Base-by-base conservation (phyloP, 1,140 invertebrate species). In the Theocolax elegans region DNA sequence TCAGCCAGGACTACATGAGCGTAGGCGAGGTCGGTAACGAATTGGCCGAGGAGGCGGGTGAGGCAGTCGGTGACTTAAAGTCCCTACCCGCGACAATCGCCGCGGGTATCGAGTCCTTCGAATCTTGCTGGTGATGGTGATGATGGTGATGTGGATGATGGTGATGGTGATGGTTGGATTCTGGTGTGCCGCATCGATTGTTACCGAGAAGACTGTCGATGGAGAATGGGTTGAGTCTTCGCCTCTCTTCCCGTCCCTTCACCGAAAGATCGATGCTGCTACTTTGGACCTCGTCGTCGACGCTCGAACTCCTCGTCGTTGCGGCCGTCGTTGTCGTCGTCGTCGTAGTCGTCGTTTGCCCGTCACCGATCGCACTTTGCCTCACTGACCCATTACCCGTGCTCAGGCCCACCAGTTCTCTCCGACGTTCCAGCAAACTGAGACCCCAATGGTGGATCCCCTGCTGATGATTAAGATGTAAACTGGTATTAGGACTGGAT, bases 131-230 rank as follows among this genome's bases (percentile, higher is more conserved):
- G 3, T 29, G 79, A n/a, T n/a, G n/a, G n/a, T n/a, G n/a, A n/a
- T n/a, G n/a, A n/a, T n/a, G n/a, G n/a, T n/a, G n/a, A n/a, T n/a
- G n/a, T n/a, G n/a, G n/a, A n/a, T n/a, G n/a, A 38, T 54, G 59
- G 72, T 46, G 51, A 62, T 53, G 59, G 15, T 71, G 60, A 3
- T 46, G 35, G 10, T 38, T 35, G 1, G 23, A 19, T 0, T 64
- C 60, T 1, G 68, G 53, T 3, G 60, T 48, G 9, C 53, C 68
- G 23, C 68, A 48, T 3, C 60, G 56, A 51, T 68, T 92, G 76
- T 89, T 88, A 13, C 88, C 89, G 76, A 94, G 87, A 71, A 94
- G 83, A 51, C 92, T 94, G 80, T 94, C 93, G 88, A 94, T 94
- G 86, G 92, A 94, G 87, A 94, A 94, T 21, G 93, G 93, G 85